Evolutionary conservation across 2,888 invertebrate genomes (phyloP).

Genomic region (Sthenelais limicola): DNA sequence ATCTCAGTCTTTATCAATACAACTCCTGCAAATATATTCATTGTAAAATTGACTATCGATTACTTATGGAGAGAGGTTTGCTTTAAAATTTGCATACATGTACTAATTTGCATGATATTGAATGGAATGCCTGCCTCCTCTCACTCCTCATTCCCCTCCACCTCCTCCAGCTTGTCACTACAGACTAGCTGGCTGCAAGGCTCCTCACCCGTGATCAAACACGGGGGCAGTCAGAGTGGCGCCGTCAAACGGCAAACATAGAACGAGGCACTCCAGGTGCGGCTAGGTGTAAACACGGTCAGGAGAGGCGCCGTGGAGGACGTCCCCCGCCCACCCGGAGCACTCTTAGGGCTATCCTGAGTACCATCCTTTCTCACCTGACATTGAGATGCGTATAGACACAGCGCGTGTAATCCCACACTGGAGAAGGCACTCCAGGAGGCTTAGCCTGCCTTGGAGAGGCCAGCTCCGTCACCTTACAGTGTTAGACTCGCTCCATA

Average conservation of each 20-base stretch:
- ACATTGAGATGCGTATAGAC: neutral
- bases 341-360: conserved; percentile 2
- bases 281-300: neutral
- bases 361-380: neutral
- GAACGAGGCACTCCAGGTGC: conserved; percentile 2
- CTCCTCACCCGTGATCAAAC: neutral
- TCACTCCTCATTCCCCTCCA: too few species aligned
- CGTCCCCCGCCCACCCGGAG: neutral
- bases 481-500: neutral
- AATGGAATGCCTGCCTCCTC: too few species aligned
- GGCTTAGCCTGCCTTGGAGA: neutral
- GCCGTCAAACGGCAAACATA: neutral
- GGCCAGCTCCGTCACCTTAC: neutral
- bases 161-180: too few species aligned
- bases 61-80: too few species aligned
- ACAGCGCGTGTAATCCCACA: neutral
- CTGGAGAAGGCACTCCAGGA: neutral
- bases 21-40: too few species aligned
- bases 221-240: neutral
- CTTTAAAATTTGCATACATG: too few species aligned
- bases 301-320: conserved; percentile 16
- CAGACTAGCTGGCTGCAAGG: too few species aligned
- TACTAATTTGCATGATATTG: too few species aligned
- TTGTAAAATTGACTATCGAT: too few species aligned
- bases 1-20: too few species aligned